These are phyloP conservation scores for Casuarius casuarius DNA, from an alignment of 2,113 vertebrate species.

Conservation along the genomic window DNA sequence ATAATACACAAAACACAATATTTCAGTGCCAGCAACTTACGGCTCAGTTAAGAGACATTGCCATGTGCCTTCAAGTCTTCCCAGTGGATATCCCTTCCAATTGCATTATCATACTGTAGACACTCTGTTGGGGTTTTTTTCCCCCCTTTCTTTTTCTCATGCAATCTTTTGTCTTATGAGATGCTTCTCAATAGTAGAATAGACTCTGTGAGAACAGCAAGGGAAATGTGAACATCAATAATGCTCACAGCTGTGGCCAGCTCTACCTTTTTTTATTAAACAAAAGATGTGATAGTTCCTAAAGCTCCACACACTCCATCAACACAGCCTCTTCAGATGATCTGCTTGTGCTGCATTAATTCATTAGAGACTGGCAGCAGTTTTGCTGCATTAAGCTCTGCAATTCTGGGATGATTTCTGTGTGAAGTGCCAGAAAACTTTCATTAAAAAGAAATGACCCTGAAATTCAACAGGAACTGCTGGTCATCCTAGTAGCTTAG, in stretches of 20 bases:
- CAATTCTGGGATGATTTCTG: not conserved
- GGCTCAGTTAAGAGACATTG: not conserved
- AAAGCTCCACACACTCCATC: not conserved
- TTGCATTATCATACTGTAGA: not conserved
- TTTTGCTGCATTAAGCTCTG: not conserved
- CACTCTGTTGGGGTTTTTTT: not conserved
- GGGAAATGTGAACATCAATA: not conserved
- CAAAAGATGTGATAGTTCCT: not conserved
- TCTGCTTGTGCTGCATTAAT: not conserved
- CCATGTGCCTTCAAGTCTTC: not conserved
- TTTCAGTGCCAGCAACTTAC: not conserved
- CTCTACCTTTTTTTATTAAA: not conserved
- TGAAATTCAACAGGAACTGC: not conserved
- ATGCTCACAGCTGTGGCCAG: not conserved
- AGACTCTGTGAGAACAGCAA: not conserved
- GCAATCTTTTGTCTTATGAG: not conserved
- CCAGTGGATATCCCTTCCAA: not conserved
- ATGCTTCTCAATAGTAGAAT: not conserved
- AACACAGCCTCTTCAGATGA: not conserved
- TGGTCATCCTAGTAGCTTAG: not conserved
- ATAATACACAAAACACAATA: not conserved
- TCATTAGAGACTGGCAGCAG: not conserved
- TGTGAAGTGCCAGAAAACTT: not conserved
- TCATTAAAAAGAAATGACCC: not conserved
- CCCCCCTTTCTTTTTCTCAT: accelerated